phyloP scores from a whole-genome alignment of 1,140 invertebrate genomes.

The Bombus consobrinus region DNA sequence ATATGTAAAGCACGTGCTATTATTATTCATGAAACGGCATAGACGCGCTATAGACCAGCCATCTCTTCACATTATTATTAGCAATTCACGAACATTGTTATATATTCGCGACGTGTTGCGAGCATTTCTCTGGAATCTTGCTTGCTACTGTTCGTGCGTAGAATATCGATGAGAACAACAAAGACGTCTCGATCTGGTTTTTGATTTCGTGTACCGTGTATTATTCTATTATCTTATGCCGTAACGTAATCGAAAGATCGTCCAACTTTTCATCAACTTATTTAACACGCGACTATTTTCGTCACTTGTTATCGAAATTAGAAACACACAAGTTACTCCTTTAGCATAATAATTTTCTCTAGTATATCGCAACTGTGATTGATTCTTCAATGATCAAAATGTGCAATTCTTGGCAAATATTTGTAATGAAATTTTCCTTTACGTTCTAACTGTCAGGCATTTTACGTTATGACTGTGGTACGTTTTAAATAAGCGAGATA shows the following conservation, averaged over 20 bases:
- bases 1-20: not conserved
- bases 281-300: not conserved
- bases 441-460: rapidly evolving
- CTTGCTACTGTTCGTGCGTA: not conserved
- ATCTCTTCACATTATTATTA: not conserved
- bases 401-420: too few species aligned
- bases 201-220: too few species aligned
- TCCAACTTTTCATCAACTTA: not conserved
- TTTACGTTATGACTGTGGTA: too few species aligned
- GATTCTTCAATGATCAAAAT: too few species aligned
- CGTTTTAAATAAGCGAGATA: not conserved
- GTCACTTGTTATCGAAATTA: not conserved
- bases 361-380: too few species aligned
- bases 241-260: not conserved
- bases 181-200: not conserved
- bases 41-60: not conserved
- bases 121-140: not conserved
- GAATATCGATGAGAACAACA: not conserved
- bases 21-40: not conserved
- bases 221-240: too few species aligned
- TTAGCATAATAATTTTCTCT: not conserved
- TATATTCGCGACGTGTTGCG: not conserved
- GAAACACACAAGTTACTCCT: not conserved
- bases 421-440: too few species aligned
- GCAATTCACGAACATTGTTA: not conserved